Evolutionary conservation across 1,140 invertebrate species (phyloP).

Genomic region (Eumaeus atala): DNA sequence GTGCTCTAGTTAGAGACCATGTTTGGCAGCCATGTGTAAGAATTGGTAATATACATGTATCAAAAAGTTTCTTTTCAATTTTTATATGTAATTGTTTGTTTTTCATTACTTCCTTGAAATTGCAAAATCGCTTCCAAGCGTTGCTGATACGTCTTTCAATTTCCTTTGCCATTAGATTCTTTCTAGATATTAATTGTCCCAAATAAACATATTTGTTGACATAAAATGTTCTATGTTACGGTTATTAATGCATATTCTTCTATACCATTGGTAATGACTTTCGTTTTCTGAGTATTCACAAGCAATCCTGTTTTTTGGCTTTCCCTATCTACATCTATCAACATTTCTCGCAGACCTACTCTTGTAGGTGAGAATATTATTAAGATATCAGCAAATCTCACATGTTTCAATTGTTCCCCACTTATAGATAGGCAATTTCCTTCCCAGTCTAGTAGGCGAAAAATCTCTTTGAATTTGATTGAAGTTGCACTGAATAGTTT

Average conservation of each 20-base stretch:
- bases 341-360: neutral
- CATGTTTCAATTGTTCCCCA: too few relatives aligned
- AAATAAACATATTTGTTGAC: neutral
- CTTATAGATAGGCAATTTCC: too few relatives aligned
- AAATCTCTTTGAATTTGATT: too few relatives aligned
- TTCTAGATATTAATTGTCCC: neutral
- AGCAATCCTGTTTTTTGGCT: constrained; percentile 1
- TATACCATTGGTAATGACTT: neutral
- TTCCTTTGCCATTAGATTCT: constrained; percentile 14
- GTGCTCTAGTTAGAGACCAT: constrained; percentile 3
- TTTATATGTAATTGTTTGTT: constrained; percentile 2
- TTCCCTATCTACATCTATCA: neutral
- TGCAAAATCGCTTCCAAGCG: constrained; percentile 15
- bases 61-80: constrained; percentile 15
- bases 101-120: constrained; percentile 17
- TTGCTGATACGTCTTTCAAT: constrained; percentile 17
- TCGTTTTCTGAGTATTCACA: neutral
- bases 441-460: too few relatives aligned
- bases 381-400: too few relatives aligned
- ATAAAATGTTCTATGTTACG: constrained; percentile 1
- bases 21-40: constrained; percentile 18
- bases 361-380: too few relatives aligned
- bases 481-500: too few relatives aligned
- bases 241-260: neutral
- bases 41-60: constrained; percentile 15